These are phyloP conservation scores for Paraplagusia blochii DNA, from an alignment of 2,113 vertebrate genomes.

Conservation along the genomic window DNA sequence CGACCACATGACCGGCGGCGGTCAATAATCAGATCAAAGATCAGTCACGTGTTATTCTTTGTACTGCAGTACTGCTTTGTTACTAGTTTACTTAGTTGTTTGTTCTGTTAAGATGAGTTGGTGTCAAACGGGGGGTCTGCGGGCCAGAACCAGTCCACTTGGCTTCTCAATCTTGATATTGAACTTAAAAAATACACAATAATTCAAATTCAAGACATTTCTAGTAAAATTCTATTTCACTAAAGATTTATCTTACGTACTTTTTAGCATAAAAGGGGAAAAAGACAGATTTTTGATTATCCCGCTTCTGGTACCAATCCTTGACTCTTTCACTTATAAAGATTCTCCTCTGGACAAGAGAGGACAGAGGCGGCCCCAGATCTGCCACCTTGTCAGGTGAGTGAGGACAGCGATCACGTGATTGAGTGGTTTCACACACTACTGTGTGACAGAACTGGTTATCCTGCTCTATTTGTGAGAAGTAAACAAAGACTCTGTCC, in stretches of 20 bases:
- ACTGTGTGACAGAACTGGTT: constrained; percentile 28
- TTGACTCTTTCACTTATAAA: constrained; percentile 77
- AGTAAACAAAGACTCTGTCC: constrained; percentile 58
- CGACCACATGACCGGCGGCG: constrained; percentile 40
- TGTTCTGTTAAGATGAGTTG: too few species aligned
- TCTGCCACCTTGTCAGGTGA: constrained; percentile 78
- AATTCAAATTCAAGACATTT: too few species aligned
- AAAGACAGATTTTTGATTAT: too few species aligned
- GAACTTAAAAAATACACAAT: too few species aligned
- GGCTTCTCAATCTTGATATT: too few species aligned
- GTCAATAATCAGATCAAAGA: constrained; percentile 57
- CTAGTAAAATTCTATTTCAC: too few species aligned
- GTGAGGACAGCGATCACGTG: constrained; percentile 29
- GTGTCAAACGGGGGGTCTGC: too few species aligned
- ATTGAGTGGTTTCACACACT: not conserved
- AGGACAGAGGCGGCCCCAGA: constrained; percentile 63
- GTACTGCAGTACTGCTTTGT: too few species aligned
- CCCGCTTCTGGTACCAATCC: constrained; percentile 50
- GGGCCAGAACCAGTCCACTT: too few species aligned
- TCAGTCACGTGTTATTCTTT: constrained; percentile 64
- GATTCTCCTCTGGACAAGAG: constrained; percentile 74
- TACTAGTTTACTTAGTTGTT: too few species aligned
- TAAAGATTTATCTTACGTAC: too few species aligned
- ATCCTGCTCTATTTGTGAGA: constrained; percentile 33
- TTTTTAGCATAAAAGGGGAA: too few species aligned